Evolutionary conservation across 2,113 vertebrate genomes (phyloP), one percentile per base, ranked within the genome.

Genomic region (Chaetorhynchus papuensis): DNA sequence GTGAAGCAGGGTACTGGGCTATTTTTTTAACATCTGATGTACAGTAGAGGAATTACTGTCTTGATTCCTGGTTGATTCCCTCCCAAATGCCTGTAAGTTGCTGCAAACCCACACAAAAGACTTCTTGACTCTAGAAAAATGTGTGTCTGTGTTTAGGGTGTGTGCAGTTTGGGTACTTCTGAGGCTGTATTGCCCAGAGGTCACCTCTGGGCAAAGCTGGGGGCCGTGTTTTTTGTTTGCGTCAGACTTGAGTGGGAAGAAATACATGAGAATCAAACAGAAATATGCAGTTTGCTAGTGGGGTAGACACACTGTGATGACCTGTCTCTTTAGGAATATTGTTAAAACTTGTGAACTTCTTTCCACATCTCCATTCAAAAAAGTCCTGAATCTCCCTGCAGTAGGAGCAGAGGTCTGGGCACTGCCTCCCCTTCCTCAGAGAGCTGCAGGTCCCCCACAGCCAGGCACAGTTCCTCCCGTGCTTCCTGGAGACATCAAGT

Each of bases 71-170:
- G 74, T 83, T 91, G 88, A 92, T 88, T 87, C 80, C 76, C 64
- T 87, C 91, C 93, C 89, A 92, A 56, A 95, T 78, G 83, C 83
- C 72, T 94, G 52, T 75, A 87, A 90, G 37, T 79, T 28, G 8
- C 87, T 87, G 65, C 57, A 93, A 96, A 91, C 87, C 95, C 96
- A 96, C 96, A 95, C 77, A 91, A 97, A 97, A 97, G 93, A 60
- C 63, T 96, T 91, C 72, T 94, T 49, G 47, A 82, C 86, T 95
- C 54, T 68, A 71, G 70, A 96, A 96, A 94, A 96, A 96, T 95
- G 77, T 56, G 10, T 54, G 76, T 86, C 83, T 95, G 2, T 96
- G 93, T 94, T 97, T 97, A 94, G 89, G 91, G 93, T 76, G 94
- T 96, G 95, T 89, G 93, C 93, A 84, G 17, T 81, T 81, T 71